These are phyloP conservation scores for Ypsolopha sequella DNA, from an alignment of 2,888 invertebrate species.

Conservation along the genomic window DNA sequence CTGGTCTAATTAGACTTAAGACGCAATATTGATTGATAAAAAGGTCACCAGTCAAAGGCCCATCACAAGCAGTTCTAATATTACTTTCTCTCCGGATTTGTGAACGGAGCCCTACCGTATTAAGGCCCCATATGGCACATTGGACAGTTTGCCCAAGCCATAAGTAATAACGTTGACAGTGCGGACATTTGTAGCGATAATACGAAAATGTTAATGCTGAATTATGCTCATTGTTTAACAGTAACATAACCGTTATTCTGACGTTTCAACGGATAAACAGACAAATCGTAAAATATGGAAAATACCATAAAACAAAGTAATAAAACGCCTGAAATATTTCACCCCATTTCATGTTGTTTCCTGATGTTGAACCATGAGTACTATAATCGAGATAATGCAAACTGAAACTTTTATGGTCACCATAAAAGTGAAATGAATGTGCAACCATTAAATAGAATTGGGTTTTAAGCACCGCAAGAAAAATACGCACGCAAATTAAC, in stretches of 20 bases:
- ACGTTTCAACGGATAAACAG: neutral
- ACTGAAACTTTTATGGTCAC: neutral
- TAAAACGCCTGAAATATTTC: neutral
- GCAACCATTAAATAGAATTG: too few species aligned
- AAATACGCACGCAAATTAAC: too few species aligned
- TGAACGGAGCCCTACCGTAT: neutral
- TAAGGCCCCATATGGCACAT: neutral
- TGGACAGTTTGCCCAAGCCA: neutral
- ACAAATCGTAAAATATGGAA: slow-evolving; percentile 3
- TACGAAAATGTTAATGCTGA: neutral
- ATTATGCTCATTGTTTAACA: neutral
- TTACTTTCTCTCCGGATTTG: too few species aligned
- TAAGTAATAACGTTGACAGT: slow-evolving; percentile 1
- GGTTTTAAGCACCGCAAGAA: too few species aligned
- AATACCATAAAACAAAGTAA: neutral
- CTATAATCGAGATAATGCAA: neutral
- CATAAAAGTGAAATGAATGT: neutral
- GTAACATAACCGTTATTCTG: neutral
- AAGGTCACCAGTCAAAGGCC: too few species aligned
- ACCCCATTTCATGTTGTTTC: neutral
- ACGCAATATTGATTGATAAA: too few species aligned
- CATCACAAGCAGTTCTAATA: too few species aligned
- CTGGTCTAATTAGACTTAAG: too few species aligned
- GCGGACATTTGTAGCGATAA: neutral
- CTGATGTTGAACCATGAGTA: neutral